Conservation (phyloP, 2,797 vertebrate species). For the Melanogrammus aeglefinus region DNA sequence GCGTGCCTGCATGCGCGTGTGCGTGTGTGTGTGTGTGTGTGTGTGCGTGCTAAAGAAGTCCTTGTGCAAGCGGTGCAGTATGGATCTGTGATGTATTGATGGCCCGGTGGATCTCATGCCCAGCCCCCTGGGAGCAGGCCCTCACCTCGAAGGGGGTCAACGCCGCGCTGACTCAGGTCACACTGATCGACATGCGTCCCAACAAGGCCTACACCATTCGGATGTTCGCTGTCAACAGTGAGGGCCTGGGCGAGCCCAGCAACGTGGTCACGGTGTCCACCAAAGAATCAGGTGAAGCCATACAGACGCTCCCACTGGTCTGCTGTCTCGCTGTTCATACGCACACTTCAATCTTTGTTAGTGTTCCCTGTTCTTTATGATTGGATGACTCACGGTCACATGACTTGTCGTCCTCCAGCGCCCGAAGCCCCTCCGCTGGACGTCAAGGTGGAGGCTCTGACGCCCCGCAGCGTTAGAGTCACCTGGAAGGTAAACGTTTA, state of each 20-base stretch:
- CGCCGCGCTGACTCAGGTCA: constrained; percentile 45
- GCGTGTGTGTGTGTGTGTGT: neutral
- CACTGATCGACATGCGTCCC: constrained; percentile 57
- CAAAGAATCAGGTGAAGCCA: constrained; percentile 59
- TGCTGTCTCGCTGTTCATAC: neutral
- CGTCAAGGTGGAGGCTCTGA: constrained; percentile 45
- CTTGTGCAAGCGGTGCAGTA: neutral
- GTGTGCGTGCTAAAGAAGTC: neutral
- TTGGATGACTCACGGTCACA: neutral
- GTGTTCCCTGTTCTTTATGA: neutral
- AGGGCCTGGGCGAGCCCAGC: constrained; percentile 57
- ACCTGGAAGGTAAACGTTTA: constrained; percentile 59
- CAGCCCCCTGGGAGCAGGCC: constrained; percentile 56
- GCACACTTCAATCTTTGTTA: neutral
- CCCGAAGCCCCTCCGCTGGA: constrained; percentile 63
- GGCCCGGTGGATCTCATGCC: neutral
- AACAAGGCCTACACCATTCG: constrained; percentile 56
- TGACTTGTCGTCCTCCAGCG: constrained; percentile 36
- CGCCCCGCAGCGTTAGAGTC: constrained; percentile 49
- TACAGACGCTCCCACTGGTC: neutral
- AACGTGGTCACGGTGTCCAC: constrained; percentile 57
- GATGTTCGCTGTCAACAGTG: constrained; percentile 54
- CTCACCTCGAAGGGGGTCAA: constrained; percentile 24
- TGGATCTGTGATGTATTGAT: neutral
- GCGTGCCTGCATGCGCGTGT: neutral